Percentiles rank a stretch among this genome's conserved stretches.
Conservation (phyloP, 2,113 vertebrate species). For the Engraulis encrasicolus region DNA sequence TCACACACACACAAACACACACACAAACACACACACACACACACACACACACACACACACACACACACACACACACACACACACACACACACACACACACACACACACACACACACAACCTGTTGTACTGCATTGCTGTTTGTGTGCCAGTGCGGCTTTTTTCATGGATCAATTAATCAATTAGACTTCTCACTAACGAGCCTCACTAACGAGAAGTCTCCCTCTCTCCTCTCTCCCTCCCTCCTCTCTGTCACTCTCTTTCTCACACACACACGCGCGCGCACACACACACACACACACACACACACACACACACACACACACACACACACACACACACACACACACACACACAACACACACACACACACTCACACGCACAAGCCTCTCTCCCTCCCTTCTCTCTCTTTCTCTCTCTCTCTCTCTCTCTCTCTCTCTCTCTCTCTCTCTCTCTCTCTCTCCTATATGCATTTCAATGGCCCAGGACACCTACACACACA, state of each 20-base stretch:
- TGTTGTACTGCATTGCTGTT: background rate
- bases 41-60: slow-evolving; percentile 4
- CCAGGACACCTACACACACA: background rate
- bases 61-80: background rate
- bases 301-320: background rate
- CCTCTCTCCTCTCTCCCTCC: too few species aligned
- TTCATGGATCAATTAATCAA: background rate
- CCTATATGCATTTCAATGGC: too few species aligned
- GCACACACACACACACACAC: background rate
- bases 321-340: background rate
- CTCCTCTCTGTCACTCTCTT: too few species aligned
- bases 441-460: too few species aligned
- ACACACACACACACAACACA: background rate
- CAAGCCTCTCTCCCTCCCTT: too few species aligned
- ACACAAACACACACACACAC: background rate
- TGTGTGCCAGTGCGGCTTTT: background rate
- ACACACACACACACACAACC: background rate
- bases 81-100: background rate
- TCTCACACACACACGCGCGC: too few species aligned
- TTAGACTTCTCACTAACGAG: slow-evolving; percentile 6
- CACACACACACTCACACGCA: background rate
- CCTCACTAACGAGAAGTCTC: background rate
- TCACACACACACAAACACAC: background rate
- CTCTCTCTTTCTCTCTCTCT: too few species aligned
- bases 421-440: too few species aligned